phyloP scores from a whole-genome alignment of 2,888 invertebrate species.

The Trachelus tabidus region DNA sequence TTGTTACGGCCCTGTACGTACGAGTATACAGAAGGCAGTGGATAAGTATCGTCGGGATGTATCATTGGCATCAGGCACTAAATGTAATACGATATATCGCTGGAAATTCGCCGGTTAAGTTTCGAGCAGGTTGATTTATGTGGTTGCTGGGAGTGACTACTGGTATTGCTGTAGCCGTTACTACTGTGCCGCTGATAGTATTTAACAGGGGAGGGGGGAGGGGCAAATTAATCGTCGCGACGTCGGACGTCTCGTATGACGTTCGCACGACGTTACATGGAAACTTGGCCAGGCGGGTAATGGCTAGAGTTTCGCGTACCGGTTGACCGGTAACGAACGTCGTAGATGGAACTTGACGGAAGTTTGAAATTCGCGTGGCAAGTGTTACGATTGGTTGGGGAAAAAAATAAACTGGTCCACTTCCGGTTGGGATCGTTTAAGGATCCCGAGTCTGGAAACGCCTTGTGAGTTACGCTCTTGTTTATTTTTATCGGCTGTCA shows the following conservation, averaged over 20 bases:
- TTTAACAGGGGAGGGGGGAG: too few species aligned
- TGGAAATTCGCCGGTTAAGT: neutral
- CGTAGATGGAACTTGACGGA: too few species aligned
- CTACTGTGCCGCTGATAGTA: neutral
- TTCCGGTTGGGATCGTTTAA: neutral
- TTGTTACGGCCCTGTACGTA: neutral
- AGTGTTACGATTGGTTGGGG: neutral
- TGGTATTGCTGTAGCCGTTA: neutral
- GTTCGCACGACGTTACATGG: neutral
- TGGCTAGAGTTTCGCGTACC: neutral
- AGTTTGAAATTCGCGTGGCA: neutral
- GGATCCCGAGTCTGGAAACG: neutral
- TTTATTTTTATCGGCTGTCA: neutral
- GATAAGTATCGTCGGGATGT: neutral
- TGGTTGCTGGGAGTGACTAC: neutral
- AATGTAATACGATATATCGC: neutral
- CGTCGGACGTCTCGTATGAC: neutral
- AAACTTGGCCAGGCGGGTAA: neutral
- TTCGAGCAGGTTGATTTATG: neutral
- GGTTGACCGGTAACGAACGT: neutral
- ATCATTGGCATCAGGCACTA: neutral
- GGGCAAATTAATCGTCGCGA: neutral
- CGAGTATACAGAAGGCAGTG: neutral
- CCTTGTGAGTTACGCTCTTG: neutral
- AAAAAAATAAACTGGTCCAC: neutral